Evolutionary conservation across 2,888 invertebrate species (phyloP).

Genomic region (Fragum whitleyi): DNA sequence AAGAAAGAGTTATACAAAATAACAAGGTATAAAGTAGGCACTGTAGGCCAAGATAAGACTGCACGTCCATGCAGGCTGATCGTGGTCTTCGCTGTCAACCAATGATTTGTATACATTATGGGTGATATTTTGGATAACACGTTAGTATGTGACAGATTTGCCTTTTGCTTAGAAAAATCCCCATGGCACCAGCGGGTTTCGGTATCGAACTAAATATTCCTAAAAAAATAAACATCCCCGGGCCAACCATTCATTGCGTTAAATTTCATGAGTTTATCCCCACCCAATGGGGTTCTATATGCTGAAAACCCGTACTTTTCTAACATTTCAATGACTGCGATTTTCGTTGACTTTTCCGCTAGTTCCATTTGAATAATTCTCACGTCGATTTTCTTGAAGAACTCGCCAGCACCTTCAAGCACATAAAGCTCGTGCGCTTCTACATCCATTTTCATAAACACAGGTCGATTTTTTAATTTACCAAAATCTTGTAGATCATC

Average conservation of each 20-base stretch:
- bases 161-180: too few species aligned
- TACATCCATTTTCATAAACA: not conserved
- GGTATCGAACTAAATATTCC: too few species aligned
- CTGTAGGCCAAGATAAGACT: too few species aligned
- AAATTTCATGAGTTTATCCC: not conserved
- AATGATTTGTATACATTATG: too few species aligned
- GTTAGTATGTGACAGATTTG: too few species aligned
- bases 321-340: not conserved
- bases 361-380: conserved; percentile 10
- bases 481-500: not conserved
- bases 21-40: too few species aligned
- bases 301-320: not conserved
- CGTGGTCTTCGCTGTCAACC: too few species aligned
- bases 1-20: too few species aligned
- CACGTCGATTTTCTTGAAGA: not conserved
- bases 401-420: not conserved
- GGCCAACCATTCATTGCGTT: not conserved
- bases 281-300: not conserved
- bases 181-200: too few species aligned
- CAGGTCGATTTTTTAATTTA: not conserved
- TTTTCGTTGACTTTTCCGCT: not conserved
- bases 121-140: too few species aligned
- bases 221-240: not conserved
- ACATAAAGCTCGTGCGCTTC: not conserved
- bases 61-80: too few species aligned